Evolutionary conservation across 2,888 invertebrate genomes (phyloP).

Genomic region (Chrysodeixis includens): DNA sequence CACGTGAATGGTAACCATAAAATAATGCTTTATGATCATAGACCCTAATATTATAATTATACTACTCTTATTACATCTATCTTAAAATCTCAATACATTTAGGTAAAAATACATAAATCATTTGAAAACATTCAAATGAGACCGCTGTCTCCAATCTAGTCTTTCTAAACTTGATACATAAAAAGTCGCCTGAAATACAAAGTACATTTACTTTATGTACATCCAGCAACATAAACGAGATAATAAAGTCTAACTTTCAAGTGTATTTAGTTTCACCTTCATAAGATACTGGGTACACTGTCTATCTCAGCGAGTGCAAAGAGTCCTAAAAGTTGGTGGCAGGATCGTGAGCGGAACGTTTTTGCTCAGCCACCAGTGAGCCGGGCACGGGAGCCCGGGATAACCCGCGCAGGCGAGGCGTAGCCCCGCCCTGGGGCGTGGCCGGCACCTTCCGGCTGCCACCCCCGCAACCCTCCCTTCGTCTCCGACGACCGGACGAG

Average conservation of each 20-base stretch:
- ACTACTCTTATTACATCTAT: no score
- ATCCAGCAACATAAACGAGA: conserved; percentile 8
- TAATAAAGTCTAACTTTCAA: conserved; percentile 29
- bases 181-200: background rate
- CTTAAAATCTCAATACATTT: no score
- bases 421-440: conserved; percentile 72
- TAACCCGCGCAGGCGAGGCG: conserved; percentile 66
- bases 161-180: no score
- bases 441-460: conserved; percentile 54
- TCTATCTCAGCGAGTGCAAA: conserved; percentile 30
- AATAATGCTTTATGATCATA: no score
- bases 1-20: no score
- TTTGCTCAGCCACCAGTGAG: conserved; percentile 42
- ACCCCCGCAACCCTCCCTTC: conserved; percentile 57
- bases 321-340: conserved; percentile 44
- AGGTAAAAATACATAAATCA: no score
- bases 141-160: no score
- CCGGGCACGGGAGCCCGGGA: conserved; percentile 35
- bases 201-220: conserved; percentile 10
- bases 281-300: conserved; percentile 29
- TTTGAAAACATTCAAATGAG: no score
- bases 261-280: conserved; percentile 45
- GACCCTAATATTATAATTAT: no score
- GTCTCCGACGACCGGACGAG: conserved; percentile 71
- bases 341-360: conserved; percentile 34